phyloP scores from a whole-genome alignment of 1,140 invertebrate genomes.

The Drosophila serrata region DNA sequence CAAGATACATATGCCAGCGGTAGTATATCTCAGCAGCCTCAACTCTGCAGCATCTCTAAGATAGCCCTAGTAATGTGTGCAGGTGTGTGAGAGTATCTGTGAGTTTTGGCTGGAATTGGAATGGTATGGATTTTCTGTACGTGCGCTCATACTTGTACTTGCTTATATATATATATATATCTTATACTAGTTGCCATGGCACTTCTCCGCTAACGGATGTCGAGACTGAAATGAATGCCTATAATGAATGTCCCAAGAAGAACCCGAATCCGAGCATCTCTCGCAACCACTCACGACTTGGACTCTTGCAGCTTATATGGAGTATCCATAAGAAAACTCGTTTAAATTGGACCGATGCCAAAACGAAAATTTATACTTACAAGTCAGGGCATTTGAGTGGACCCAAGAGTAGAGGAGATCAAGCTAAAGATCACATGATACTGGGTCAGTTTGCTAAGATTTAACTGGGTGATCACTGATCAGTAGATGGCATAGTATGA shows the following conservation, averaged over 20 bases:
- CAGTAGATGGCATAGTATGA: no score
- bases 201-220: conserved; percentile 54
- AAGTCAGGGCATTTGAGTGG: conserved; percentile 29
- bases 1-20: conserved; percentile 51
- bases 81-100: conserved; percentile 30
- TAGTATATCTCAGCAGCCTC: conserved; percentile 52
- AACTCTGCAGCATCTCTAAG: conserved; percentile 62
- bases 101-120: conserved; percentile 32
- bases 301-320: conserved; percentile 29
- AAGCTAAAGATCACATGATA: not conserved
- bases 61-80: conserved; percentile 52
- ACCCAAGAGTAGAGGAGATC: conserved; percentile 15
- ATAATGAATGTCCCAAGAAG: conserved; percentile 56
- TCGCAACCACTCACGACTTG: conserved; percentile 29
- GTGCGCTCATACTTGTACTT: conserved; percentile 18
- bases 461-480: not conserved
- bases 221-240: conserved; percentile 37
- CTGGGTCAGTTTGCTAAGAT: not conserved
- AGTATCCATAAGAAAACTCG: conserved; percentile 63
- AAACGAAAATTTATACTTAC: conserved; percentile 45
- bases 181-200: conserved; percentile 55
- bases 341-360: conserved; percentile 62
- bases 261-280: conserved; percentile 39
- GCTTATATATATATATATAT: conserved; percentile 20
- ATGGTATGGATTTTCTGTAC: conserved; percentile 47